Evolutionary conservation across 2,113 vertebrate genomes (phyloP).

Genomic region (Leuciscus idus): DNA sequence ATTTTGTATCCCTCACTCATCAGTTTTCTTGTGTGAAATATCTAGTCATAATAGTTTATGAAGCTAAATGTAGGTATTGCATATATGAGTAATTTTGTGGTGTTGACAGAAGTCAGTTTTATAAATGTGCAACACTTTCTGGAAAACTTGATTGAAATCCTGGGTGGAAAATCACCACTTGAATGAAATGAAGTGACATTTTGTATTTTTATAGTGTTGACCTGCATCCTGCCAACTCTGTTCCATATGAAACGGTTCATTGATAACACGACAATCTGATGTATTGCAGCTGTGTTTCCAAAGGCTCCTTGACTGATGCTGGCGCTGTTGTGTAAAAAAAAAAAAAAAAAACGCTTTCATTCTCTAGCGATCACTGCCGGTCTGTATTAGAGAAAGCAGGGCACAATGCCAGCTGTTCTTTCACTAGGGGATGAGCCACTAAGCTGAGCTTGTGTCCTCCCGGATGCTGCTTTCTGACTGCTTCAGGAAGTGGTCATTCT

Average conservation of each 20-base stretch:
- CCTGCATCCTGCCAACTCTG: slow-evolving; percentile 30
- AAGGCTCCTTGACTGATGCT: slow-evolving; percentile 24
- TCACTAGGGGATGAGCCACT: slow-evolving; percentile 51
- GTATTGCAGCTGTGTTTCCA: neutral
- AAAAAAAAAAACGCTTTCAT: neutral
- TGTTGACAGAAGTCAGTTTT: slow-evolving; percentile 14
- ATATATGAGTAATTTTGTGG: slow-evolving; percentile 27
- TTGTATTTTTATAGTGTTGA: slow-evolving; percentile 43
- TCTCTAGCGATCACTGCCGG: slow-evolving; percentile 14
- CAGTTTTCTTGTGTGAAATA: slow-evolving; percentile 36
- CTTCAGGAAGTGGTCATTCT: slow-evolving; percentile 31
- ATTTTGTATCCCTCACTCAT: slow-evolving; percentile 38
- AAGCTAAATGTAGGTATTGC: slow-evolving; percentile 37
- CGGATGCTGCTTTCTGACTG: neutral
- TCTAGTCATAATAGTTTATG: slow-evolving; percentile 32
- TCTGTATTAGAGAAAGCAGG: slow-evolving; percentile 38
- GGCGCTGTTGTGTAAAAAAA: neutral
- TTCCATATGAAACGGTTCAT: slow-evolving; percentile 13
- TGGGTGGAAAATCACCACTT: slow-evolving; percentile 32
- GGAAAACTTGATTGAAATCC: slow-evolving; percentile 42
- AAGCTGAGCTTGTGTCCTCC: slow-evolving; percentile 42
- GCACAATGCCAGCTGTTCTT: slow-evolving; percentile 50
- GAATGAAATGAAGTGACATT: slow-evolving; percentile 34
- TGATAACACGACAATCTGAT: slow-evolving; percentile 44
- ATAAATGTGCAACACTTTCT: slow-evolving; percentile 34